Percentiles rank a stretch among this genome's conserved stretches.
Evolutionary conservation across 2,797 vertebrate species (phyloP).

Genomic region (Ctenosaura bakeri): DNA sequence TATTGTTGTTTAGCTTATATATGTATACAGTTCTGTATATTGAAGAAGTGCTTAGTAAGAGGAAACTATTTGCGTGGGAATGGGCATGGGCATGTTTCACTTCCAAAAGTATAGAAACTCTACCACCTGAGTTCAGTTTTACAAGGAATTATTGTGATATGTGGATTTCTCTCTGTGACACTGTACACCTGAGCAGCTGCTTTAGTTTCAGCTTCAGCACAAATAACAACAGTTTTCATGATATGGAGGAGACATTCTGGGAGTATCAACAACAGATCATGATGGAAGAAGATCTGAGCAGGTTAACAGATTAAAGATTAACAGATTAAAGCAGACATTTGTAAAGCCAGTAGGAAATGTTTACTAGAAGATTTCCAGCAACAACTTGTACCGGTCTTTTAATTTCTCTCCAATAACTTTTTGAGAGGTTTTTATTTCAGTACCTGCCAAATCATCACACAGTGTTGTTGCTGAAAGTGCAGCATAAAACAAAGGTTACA

Average conservation of each 20-base stretch:
- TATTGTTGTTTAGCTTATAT: too few species aligned
- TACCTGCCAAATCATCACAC: background rate
- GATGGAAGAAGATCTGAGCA: background rate
- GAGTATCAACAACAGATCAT: background rate
- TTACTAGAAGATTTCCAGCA: background rate
- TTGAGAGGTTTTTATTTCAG: background rate
- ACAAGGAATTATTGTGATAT: background rate
- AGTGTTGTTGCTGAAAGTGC: background rate
- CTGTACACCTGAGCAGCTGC: background rate
- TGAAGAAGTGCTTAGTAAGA: background rate
- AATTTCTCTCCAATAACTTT: background rate
- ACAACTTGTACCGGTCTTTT: background rate
- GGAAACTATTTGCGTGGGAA: background rate
- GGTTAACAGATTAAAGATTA: too few species aligned
- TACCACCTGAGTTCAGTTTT: background rate
- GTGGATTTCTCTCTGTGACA: background rate
- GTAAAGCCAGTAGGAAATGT: background rate
- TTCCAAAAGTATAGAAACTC: background rate
- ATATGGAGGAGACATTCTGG: background rate
- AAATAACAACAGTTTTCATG: background rate
- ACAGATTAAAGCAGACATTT: background rate
- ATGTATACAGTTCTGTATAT: background rate
- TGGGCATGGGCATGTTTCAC: background rate
- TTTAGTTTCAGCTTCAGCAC: background rate
- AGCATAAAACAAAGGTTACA: fast-evolving